These are phyloP conservation scores for Melipona bicolor DNA, from an alignment of 2,888 invertebrate genomes.

Conservation along the genomic window DNA sequence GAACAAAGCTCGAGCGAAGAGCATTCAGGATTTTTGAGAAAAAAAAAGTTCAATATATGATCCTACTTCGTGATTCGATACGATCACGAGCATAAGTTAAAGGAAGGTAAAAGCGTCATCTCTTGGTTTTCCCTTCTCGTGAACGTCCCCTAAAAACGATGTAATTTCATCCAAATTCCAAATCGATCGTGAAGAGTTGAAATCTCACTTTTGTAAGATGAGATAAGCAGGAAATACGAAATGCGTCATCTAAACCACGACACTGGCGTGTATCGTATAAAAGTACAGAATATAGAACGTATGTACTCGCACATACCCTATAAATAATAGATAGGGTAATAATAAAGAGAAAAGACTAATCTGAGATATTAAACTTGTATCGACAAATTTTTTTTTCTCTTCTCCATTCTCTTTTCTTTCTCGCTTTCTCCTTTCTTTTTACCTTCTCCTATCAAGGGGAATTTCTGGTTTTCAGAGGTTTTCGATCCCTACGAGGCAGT, in stretches of 20 bases:
- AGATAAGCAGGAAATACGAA: background rate
- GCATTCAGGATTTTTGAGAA: background rate
- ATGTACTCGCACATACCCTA: background rate
- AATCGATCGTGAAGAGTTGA: no score
- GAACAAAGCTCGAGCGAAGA: background rate
- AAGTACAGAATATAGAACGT: background rate
- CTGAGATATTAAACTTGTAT: no score
- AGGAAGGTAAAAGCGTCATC: background rate
- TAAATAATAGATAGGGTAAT: no score
- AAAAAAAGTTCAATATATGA: no score
- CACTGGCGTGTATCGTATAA: background rate
- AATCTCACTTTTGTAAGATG: background rate
- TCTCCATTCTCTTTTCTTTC: background rate
- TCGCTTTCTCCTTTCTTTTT: background rate
- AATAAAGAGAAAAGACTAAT: no score
- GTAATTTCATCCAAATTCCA: background rate
- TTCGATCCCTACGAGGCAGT: constrained; percentile 83
- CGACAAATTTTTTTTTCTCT: background rate
- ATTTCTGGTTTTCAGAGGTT: constrained; percentile 84
- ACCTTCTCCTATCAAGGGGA: background rate
- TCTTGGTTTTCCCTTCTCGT: no score
- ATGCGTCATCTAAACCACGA: constrained; percentile 33
- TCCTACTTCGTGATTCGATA: no score
- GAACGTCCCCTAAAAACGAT: no score
- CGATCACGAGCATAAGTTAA: background rate